phyloP scores from a whole-genome alignment of 1,140 invertebrate genomes.

The Lasioglossum albipes region DNA sequence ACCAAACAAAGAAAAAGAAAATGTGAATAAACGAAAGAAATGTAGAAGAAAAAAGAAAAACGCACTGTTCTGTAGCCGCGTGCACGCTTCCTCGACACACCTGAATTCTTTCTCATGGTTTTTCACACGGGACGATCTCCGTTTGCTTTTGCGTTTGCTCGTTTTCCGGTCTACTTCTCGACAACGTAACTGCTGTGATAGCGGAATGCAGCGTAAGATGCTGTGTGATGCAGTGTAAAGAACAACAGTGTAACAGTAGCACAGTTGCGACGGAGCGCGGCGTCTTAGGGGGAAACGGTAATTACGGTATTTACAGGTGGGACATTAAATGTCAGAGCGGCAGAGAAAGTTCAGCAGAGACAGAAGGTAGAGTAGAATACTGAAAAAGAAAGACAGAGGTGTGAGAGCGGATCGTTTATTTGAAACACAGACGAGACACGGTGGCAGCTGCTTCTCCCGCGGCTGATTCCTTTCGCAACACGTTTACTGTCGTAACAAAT shows the following conservation, averaged over 20 bases:
- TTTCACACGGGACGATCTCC: no score
- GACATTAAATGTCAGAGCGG: conserved; percentile 6
- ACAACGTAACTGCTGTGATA: conserved; percentile 66
- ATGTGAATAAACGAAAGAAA: conserved; percentile 5
- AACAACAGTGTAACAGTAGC: neutral
- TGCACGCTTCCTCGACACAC: conserved; percentile 9
- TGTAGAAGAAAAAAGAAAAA: conserved; percentile 17
- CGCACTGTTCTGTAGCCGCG: conserved; percentile 37
- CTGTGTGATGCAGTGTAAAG: neutral
- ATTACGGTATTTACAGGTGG: conserved; percentile 12
- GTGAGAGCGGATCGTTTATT: conserved; percentile 32
- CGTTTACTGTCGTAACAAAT: neutral
- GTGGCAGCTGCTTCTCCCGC: neutral
- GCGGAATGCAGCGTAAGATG: conserved; percentile 21
- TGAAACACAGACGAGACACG: conserved; percentile 13
- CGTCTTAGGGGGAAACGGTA: no score
- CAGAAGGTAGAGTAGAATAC: conserved; percentile 24
- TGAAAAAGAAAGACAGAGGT: conserved; percentile 34
- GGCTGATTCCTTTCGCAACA: neutral
- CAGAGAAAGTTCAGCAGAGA: conserved; percentile 3
- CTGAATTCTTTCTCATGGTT: no score
- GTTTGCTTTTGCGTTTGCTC: neutral
- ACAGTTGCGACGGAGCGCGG: neutral
- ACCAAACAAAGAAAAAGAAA: neutral
- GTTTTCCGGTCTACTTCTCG: conserved; percentile 19